Evolutionary conservation across 2,113 vertebrate genomes (phyloP).

Genomic region (Mus pahari): DNA sequence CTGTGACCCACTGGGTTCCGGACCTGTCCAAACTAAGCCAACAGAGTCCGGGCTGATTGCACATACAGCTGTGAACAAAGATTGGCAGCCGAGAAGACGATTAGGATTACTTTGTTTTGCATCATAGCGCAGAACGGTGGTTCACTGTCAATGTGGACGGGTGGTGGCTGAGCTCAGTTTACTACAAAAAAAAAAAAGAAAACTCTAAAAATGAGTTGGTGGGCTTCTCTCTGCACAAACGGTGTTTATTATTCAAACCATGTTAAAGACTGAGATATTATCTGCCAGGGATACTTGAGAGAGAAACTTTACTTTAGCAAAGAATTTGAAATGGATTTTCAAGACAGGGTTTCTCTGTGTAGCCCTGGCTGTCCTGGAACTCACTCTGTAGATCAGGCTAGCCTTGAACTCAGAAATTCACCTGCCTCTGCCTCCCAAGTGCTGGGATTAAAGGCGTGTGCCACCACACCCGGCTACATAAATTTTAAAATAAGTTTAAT

Average conservation of each 20-base stretch:
- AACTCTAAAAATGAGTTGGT: background rate
- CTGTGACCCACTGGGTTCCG: background rate
- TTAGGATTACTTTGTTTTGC: conserved; percentile 17
- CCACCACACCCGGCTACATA: too few relatives aligned
- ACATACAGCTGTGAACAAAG: background rate
- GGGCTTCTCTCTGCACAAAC: background rate
- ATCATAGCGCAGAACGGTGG: background rate
- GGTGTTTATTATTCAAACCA: background rate
- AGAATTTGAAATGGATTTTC: background rate
- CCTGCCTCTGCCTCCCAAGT: too few relatives aligned
- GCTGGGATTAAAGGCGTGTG: too few relatives aligned
- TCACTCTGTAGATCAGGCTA: too few relatives aligned
- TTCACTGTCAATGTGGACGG: background rate
- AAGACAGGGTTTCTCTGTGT: too few relatives aligned
- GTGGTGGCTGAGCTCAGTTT: background rate
- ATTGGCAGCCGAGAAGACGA: background rate
- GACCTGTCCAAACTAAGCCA: conserved; percentile 10
- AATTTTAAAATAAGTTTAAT: background rate
- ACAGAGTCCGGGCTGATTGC: background rate
- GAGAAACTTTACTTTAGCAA: background rate
- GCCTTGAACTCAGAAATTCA: too few relatives aligned
- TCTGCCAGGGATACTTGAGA: background rate
- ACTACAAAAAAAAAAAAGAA: background rate
- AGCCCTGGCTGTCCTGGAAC: too few relatives aligned
- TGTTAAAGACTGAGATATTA: background rate